Conservation (phyloP, 2,797 vertebrate genomes). For the Anguilla marmorata region DNA sequence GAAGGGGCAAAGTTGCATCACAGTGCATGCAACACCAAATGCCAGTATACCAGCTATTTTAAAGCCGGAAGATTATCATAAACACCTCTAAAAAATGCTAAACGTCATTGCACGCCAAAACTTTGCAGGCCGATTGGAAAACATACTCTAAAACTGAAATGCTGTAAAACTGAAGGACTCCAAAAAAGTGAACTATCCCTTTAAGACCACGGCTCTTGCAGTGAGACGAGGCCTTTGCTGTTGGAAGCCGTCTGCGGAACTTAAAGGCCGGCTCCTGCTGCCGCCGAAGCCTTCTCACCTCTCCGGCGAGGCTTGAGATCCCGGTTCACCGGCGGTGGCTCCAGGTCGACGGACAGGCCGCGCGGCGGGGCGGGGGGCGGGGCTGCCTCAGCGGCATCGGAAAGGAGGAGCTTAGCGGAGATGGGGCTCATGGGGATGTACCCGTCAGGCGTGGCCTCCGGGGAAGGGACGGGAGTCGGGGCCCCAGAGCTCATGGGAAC, state of each 20-base stretch:
- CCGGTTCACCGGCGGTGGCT: conserved; percentile 91
- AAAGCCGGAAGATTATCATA: background rate
- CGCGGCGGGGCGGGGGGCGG: conserved; percentile 57
- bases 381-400: conserved; percentile 53
- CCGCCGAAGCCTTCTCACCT: conserved; percentile 68
- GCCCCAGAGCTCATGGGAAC: conserved; percentile 83
- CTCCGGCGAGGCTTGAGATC: conserved; percentile 91
- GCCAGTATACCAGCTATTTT: background rate
- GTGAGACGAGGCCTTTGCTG: background rate
- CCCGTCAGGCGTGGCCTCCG: conserved; percentile 71
- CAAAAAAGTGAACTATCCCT: background rate
- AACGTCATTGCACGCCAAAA: background rate
- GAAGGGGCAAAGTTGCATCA: background rate
- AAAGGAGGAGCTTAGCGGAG: conserved; percentile 59
- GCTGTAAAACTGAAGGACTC: background rate
- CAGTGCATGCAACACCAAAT: background rate
- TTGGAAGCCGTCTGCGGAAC: background rate
- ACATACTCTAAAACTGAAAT: background rate
- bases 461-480: conserved; percentile 59
- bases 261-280: background rate
- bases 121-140: background rate
- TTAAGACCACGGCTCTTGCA: background rate
- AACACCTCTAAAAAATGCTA: background rate
- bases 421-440: conserved; percentile 93
- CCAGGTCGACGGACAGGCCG: conserved; percentile 71